These are phyloP conservation scores for Copsychus sechellarum DNA, from an alignment of 2,113 vertebrate species.

Conservation along the genomic window DNA sequence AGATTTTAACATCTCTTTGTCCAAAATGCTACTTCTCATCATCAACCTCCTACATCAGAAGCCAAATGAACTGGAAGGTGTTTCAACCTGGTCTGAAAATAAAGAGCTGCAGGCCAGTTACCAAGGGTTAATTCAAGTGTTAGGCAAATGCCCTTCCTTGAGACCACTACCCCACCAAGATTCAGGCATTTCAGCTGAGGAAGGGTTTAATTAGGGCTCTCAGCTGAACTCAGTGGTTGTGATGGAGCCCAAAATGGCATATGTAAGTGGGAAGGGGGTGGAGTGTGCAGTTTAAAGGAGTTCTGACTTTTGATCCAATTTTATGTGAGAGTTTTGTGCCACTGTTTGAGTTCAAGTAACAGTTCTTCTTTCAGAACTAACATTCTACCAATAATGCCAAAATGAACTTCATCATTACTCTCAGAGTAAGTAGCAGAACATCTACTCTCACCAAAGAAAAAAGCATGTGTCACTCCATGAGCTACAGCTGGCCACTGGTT, in stretches of 20 bases:
- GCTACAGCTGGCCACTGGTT: not conserved
- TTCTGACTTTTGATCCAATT: not conserved
- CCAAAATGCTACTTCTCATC: not conserved
- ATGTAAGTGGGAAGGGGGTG: not conserved
- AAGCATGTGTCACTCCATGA: fast-evolving
- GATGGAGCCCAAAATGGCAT: not conserved
- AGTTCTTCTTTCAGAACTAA: not conserved
- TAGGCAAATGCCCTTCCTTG: not conserved
- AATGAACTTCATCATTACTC: not conserved
- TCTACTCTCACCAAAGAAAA: not conserved
- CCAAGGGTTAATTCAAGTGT: not conserved
- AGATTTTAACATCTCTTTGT: not conserved
- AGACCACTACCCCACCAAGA: not conserved
- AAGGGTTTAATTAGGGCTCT: not conserved
- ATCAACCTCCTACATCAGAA: not conserved
- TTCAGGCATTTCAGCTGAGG: not conserved
- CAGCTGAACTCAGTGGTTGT: not conserved
- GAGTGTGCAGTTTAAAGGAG: fast-evolving
- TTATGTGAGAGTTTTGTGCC: not conserved
- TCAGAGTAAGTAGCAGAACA: not conserved
- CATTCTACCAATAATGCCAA: not conserved
- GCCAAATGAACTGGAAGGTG: not conserved
- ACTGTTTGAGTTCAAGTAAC: not conserved
- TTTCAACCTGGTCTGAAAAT: not conserved
- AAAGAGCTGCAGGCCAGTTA: not conserved